phyloP scores from a whole-genome alignment of 2,113 vertebrate species.

The Trochalopteron elliotii region DNA sequence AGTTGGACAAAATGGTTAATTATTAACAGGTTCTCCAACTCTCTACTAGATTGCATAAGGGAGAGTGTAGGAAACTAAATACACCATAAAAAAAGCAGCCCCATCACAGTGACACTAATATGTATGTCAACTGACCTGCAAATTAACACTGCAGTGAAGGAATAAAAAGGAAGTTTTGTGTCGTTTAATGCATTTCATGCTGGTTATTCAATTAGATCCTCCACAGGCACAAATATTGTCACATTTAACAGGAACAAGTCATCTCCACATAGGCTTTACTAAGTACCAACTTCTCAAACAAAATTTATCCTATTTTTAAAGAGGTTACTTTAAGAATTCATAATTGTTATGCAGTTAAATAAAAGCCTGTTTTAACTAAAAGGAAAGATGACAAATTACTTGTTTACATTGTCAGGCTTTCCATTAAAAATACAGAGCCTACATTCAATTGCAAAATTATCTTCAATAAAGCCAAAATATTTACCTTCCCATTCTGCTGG shows the following conservation, averaged over 20 bases:
- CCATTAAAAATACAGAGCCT: background rate
- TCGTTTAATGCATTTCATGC: background rate
- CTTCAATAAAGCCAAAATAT: background rate
- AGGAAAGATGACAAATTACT: background rate
- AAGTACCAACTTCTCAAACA: background rate
- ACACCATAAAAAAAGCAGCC: background rate
- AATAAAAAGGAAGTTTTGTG: background rate
- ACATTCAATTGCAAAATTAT: background rate
- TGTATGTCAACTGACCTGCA: background rate
- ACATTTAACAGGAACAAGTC: background rate
- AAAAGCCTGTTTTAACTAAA: background rate
- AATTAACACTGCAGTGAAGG: background rate
- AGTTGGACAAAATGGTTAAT: background rate
- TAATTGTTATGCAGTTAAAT: background rate
- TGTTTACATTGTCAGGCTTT: background rate
- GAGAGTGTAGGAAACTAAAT: background rate
- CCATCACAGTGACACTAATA: background rate
- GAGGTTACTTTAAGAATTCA: background rate
- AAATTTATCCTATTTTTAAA: background rate
- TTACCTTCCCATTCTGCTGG: slow-evolving; percentile 97
- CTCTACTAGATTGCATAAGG: background rate
- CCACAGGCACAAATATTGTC: background rate
- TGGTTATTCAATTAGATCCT: background rate
- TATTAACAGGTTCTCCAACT: background rate
- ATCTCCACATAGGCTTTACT: background rate